Conservation (phyloP, 1,140 invertebrate genomes). For the Drosophila sechellia region DNA sequence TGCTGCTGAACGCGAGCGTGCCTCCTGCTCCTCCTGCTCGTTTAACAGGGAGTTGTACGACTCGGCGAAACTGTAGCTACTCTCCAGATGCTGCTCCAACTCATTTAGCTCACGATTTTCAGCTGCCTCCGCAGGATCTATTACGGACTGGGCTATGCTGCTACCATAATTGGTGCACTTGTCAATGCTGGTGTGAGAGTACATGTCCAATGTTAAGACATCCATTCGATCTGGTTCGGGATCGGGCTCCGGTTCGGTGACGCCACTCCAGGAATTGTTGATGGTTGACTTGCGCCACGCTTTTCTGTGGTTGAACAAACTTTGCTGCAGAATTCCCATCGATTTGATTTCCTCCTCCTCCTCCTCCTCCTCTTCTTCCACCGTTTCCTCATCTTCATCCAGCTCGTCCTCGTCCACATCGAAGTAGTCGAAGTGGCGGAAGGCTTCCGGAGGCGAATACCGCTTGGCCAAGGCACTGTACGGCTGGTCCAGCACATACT, state of each 20-base stretch:
- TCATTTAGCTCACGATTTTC: neutral
- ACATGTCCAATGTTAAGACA: constrained; percentile 7
- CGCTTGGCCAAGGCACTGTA: constrained; percentile 79
- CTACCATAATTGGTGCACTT: constrained; percentile 36
- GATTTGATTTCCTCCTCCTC: constrained; percentile 9
- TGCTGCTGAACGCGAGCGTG: constrained; percentile 20
- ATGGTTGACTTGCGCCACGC: constrained; percentile 51
- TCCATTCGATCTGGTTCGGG: constrained; percentile 17
- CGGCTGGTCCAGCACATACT: constrained; percentile 61
- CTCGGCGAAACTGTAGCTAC: constrained; percentile 76
- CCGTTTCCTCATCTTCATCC: constrained; percentile 39
- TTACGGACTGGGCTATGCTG: neutral
- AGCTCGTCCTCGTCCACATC: constrained; percentile 53
- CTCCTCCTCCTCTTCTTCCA: constrained; percentile 2
- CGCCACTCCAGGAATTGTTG: constrained; percentile 10
- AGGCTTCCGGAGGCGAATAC: constrained; percentile 72
- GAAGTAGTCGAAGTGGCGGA: constrained; percentile 74
- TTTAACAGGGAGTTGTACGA: constrained; percentile 77
- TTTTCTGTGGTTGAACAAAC: constrained; percentile 30
- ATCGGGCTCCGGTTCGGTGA: constrained; percentile 28
- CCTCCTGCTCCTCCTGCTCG: constrained; percentile 47
- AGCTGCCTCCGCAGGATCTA: neutral
- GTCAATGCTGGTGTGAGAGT: constrained; percentile 18
- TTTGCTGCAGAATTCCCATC: constrained; percentile 18
- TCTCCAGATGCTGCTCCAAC: constrained; percentile 51